Evolutionary conservation across 1,140 invertebrate genomes (phyloP).

Genomic region (Idris sp.): DNA sequence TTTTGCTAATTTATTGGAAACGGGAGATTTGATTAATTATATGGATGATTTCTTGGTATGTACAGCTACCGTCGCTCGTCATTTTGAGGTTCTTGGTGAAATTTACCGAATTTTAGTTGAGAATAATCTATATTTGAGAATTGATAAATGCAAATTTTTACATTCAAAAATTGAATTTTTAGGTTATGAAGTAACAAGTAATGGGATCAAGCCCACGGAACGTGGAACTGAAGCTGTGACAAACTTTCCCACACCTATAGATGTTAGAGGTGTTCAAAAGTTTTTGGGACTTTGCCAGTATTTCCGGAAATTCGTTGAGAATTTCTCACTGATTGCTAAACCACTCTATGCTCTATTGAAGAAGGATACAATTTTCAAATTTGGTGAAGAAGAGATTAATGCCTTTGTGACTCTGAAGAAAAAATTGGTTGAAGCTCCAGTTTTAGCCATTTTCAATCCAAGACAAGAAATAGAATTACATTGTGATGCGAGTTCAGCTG

Average conservation of each 20-base stretch:
- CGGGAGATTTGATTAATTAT: conserved; percentile 2
- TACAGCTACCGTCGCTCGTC: conserved; percentile 6
- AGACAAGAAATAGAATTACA: neutral
- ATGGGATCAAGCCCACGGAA: neutral
- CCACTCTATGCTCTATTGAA: conserved; percentile 15
- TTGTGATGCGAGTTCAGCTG: neutral
- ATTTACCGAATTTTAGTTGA: neutral
- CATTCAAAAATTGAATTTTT: conserved; percentile 3
- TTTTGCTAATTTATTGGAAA: neutral
- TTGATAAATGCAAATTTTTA: conserved; percentile 11
- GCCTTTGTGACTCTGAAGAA: neutral
- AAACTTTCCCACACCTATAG: conserved; percentile 41
- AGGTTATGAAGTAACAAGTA: neutral
- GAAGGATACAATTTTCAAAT: conserved; percentile 11
- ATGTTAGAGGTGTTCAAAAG: neutral
- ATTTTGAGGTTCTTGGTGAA: neutral
- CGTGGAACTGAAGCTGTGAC: conserved; percentile 38
- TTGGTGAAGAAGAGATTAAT: conserved; percentile 4
- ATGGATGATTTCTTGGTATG: conserved; percentile 25
- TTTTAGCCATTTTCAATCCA: neutral
- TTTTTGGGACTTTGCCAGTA: conserved; percentile 2
- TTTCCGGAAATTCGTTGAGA: conserved; percentile 2
- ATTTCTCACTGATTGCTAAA: neutral
- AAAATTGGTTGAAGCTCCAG: neutral
- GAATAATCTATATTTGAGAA: neutral